A percentile compares a stretch with the other conserved stretches of the same genome.
Evolutionary conservation across 2,888 invertebrate species (phyloP).

Genomic region (Allacma fusca): DNA sequence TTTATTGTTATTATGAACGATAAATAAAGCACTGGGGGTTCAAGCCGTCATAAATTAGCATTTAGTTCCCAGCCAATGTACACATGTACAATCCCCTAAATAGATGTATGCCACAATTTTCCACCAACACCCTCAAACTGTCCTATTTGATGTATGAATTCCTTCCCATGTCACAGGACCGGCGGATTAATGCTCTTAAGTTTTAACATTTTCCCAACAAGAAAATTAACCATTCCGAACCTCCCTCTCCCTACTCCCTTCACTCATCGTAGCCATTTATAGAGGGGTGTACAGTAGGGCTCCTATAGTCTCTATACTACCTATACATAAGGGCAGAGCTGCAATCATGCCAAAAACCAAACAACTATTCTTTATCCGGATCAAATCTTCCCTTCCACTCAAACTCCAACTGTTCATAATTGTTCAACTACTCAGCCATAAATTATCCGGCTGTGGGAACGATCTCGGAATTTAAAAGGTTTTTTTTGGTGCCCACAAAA

Average conservation of each 20-base stretch:
- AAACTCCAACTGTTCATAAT: no score
- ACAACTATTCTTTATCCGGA: no score
- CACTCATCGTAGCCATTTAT: no score
- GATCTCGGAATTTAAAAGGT: not conserved
- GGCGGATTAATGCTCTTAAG: slow-evolving; percentile 1
- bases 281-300: no score
- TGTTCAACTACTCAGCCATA: not conserved
- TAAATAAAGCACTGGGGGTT: slow-evolving; percentile 15
- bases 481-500: not conserved
- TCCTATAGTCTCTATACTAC: no score
- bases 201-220: not conserved
- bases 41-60: slow-evolving; percentile 14
- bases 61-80: not conserved
- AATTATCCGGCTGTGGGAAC: not conserved
- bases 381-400: slow-evolving; percentile 3
- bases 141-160: not conserved
- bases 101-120: not conserved
- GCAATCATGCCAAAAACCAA: no score
- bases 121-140: not conserved
- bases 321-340: no score
- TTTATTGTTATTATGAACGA: slow-evolving; percentile 27
- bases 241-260: no score
- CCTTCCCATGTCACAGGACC: not conserved
- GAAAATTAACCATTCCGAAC: no score
- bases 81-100: no score